Conservation (phyloP, 1,140 invertebrate genomes). For the Cheumatopsyche charites region DNA sequence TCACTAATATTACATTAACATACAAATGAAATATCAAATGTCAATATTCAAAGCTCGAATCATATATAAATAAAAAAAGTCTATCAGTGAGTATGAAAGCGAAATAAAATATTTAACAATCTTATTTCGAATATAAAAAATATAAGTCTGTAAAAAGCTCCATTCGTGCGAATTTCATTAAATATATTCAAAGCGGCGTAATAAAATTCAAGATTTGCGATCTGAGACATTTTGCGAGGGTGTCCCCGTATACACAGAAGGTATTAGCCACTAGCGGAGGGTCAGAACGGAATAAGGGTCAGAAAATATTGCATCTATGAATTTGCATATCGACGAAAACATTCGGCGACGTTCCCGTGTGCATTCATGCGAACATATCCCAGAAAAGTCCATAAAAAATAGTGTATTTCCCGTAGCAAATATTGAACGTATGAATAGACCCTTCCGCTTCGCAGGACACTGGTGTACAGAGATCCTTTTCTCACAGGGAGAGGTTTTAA, state of each 20-base stretch:
- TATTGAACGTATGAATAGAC: slow-evolving; percentile 22
- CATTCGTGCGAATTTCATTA: slow-evolving; percentile 5
- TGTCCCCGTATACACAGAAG: background rate
- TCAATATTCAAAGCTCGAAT: no score
- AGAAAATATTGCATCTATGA: slow-evolving; percentile 46
- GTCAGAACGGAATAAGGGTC: slow-evolving; percentile 42
- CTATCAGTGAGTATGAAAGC: no score
- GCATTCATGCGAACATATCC: background rate
- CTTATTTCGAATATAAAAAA: no score
- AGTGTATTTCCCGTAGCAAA: slow-evolving; percentile 8
- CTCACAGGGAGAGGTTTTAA: no score
- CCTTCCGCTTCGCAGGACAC: slow-evolving; percentile 21
- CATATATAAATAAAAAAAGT: no score
- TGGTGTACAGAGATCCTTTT: no score
- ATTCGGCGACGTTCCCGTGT: slow-evolving; percentile 27
- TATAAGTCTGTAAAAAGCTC: background rate
- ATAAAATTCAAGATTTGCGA: slow-evolving; percentile 1
- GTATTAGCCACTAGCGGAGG: slow-evolving; percentile 31
- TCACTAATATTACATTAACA: no score
- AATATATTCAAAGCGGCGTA: background rate
- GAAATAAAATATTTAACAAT: no score
- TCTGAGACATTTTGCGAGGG: slow-evolving; percentile 21
- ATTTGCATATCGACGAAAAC: slow-evolving; percentile 44
- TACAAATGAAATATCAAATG: no score
- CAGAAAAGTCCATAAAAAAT: background rate